Evolutionary conservation across 2,888 invertebrate genomes (phyloP), one percentile per base, ranked within the genome.

Genomic region (Pterostichus niger): DNA sequence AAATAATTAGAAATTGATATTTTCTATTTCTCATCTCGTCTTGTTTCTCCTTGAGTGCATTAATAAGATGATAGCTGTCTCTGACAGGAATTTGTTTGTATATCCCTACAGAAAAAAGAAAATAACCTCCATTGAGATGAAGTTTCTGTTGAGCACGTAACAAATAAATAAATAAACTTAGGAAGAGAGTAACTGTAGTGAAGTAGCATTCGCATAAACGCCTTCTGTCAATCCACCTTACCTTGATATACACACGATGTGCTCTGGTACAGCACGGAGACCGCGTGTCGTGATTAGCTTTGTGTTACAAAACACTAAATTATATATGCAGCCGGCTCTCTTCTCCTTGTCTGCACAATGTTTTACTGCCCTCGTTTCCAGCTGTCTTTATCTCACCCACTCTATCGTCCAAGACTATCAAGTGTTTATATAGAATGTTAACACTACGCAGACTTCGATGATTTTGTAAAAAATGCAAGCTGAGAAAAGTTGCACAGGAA

Each of bases 261-360:
- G 68, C 68, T 71, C 44, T 71, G 68, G 68, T 71, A 71, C 68
- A 15, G 68, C 68, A 71, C 68, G 68, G 68, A 71, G 68, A 71
- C 68, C 17, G 68, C 68, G 44, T 71, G 68, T 71, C 68, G 68
- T 71, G 68, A 71, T 71, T 71, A 71, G 68, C 68, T 44, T 44
- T 44, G 46, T 71, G 44, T 71, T 71, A 71, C 68, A 71, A 71
- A 71, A 71, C 68, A 71, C 68, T 44, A 71, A 71, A 71, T 71
- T 71, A 71, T 71, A 71, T 44, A 71, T 71, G 68, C 68, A 71
- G 64, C 13, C 35, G 31, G 13, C 64, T 64, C 31, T 64, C 17
- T 15, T 71, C 68, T 71, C 68, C 68, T 71, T 71, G 44, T 71
- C 44, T 40, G 17, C 68, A 15, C 44, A 44, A 9, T 59, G 40